phyloP scores from a whole-genome alignment of 2,113 vertebrate species.

The Zosterops japonicus region DNA sequence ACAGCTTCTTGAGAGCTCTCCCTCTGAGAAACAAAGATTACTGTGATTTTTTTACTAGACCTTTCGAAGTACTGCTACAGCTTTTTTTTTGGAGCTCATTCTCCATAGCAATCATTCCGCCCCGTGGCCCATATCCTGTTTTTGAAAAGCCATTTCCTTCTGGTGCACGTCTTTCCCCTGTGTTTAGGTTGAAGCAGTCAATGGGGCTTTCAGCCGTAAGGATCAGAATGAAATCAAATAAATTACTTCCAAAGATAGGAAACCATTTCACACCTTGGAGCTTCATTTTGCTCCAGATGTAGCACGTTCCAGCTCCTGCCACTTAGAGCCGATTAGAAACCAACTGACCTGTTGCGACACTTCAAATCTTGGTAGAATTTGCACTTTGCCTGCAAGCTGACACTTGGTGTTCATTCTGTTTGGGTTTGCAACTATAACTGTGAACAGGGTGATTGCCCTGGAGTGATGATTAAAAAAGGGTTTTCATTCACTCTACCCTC shows the following conservation, averaged over 20 bases:
- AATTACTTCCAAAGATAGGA: slow-evolving; percentile 50
- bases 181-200: slow-evolving; percentile 5
- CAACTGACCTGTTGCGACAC: not conserved
- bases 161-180: not conserved
- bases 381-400: not conserved
- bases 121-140: not conserved
- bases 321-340: not conserved
- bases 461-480: not conserved
- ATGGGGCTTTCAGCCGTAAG: not conserved
- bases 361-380: slow-evolving; percentile 7
- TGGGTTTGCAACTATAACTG: not conserved
- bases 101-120: not conserved
- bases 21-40: not conserved
- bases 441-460: not conserved
- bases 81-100: not conserved
- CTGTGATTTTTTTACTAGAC: not conserved
- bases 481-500: not conserved
- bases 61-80: not conserved
- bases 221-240: slow-evolving; percentile 43
- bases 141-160: slow-evolving; percentile 49
- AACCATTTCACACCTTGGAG: slow-evolving; percentile 40
- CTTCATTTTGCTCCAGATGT: slow-evolving; percentile 12
- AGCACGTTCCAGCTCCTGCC: not conserved
- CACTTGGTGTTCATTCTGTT: not conserved
- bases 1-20: not conserved